phyloP scores from a whole-genome alignment of 2,888 invertebrate genomes.

The Anthophora plumipes region DNA sequence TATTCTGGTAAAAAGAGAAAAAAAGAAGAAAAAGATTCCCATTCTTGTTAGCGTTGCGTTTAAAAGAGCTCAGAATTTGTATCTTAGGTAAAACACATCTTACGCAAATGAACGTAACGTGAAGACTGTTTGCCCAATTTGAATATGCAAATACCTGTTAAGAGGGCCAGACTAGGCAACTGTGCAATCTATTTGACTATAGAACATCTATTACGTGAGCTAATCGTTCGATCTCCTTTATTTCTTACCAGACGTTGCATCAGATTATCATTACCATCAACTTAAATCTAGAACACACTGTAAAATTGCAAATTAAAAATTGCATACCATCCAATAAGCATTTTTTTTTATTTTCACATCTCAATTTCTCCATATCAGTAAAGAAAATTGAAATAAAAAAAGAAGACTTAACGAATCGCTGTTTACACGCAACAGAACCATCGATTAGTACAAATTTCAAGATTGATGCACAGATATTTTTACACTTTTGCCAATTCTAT shows the following conservation, averaged over 20 bases:
- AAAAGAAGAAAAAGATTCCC: too few relatives aligned
- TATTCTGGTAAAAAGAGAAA: too few relatives aligned
- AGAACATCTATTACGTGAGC: neutral
- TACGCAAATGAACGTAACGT: neutral
- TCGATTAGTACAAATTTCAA: too few relatives aligned
- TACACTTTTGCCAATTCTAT: too few relatives aligned
- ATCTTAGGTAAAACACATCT: conserved; percentile 1
- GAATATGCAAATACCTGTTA: conserved; percentile 12
- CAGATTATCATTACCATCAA: neutral
- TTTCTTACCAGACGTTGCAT: neutral
- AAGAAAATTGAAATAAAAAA: too few relatives aligned
- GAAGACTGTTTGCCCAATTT: conserved; percentile 15
- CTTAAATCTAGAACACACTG: neutral
- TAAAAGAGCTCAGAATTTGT: neutral
- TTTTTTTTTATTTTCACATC: neutral
- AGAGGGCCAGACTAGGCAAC: neutral
- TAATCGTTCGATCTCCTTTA: conserved; percentile 2
- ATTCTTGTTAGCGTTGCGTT: neutral
- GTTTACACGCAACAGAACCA: too few relatives aligned
- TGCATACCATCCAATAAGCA: neutral
- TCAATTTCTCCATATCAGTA: too few relatives aligned
- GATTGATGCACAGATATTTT: too few relatives aligned
- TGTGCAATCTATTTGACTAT: conserved; percentile 7
- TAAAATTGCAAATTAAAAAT: neutral
- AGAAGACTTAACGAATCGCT: too few relatives aligned